Conservation (phyloP, 92 coral and sea anemone genomes). For the Epizoanthus fatuus region DNA sequence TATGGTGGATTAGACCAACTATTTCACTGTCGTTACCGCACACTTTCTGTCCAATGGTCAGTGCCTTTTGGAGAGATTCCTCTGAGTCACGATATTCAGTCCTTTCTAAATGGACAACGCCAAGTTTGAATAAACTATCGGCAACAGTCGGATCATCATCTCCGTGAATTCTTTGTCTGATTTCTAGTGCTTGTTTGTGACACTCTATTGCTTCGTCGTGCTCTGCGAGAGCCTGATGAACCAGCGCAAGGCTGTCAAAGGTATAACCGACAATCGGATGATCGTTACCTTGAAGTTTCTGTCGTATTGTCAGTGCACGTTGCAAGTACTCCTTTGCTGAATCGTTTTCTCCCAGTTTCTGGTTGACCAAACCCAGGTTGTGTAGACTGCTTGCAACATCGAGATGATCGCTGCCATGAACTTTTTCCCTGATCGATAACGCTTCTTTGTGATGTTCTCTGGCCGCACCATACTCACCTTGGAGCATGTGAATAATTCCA, state of each 20-base stretch:
- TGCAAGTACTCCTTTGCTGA: slow-evolving; percentile 4
- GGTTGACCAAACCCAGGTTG: slow-evolving; percentile 40
- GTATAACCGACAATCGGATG: slow-evolving; percentile 20
- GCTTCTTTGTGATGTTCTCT: slow-evolving; percentile 31
- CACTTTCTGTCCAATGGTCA: background rate
- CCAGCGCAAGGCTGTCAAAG: slow-evolving; percentile 33
- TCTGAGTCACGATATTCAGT: slow-evolving; percentile 16
- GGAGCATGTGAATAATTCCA: slow-evolving; percentile 39
- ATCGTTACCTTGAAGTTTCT: slow-evolving; percentile 21
- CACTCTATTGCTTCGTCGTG: slow-evolving; percentile 27
- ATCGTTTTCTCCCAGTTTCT: slow-evolving; percentile 16
- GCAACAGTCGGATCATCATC: slow-evolving; percentile 20
- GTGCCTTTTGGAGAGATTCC: slow-evolving; percentile 13
- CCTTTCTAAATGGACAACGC: slow-evolving; percentile 28
- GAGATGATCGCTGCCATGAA: background rate
- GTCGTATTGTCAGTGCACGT: slow-evolving; percentile 17
- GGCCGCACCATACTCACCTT: slow-evolving; percentile 25
- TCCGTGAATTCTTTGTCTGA: slow-evolving; percentile 32
- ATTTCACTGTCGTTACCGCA: slow-evolving; percentile 7
- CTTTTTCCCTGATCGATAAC: slow-evolving; percentile 25
- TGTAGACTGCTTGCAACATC: slow-evolving; percentile 40
- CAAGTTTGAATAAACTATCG: slow-evolving; percentile 39
- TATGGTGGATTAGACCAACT: slow-evolving; percentile 36
- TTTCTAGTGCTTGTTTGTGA: slow-evolving; percentile 26
- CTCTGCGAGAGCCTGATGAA: slow-evolving; percentile 19